Evolutionary conservation across 2,888 invertebrate species (phyloP), one percentile per base, ranked within the genome.

Genomic region (Acleris laterana): DNA sequence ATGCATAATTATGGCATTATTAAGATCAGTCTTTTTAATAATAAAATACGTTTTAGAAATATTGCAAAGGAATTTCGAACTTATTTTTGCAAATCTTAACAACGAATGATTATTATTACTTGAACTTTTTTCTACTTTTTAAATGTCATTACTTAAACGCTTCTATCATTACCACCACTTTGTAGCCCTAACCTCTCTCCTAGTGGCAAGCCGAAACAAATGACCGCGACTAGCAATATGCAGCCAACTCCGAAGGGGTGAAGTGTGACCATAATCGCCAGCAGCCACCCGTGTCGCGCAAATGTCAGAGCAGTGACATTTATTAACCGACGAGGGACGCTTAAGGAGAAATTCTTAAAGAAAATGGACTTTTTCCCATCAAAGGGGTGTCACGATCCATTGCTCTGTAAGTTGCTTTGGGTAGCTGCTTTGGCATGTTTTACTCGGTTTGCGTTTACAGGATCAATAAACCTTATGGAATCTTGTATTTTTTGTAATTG

Each of bases 241-340:
- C 49, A 62, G 52, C 28, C 57, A 48, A 46, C 22, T 46, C 17
- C 25, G 9, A 57, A 52, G 61, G 61, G 66, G 61, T 64, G 38
- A 19, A 52, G 59, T 62, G 57, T 44, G 65, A 56, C 61, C 57
- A 57, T 66, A 57, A 66, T 52, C 57, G 60, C 22, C 67, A 28
- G 57, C 69, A 71, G 57, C 73, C 71, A 72, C 78, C 81, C 83
- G 81, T 84, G 86, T 85, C 86, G 56, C 20, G 38, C 65, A 56
- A 86, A 83, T 79, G 81, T 76, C 76, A 72, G 74, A 50, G 32
- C 50, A 71, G 72, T 89, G 90, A 90, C 90, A 89, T 90, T 92
- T 92, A 92, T 90, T 89, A 90, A 89, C 88, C 50, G 84, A 79
- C 74, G 75, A 69, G 73, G 80, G 87, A 87, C 89, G 89, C 87